phyloP scores from a whole-genome alignment of 2,113 vertebrate species.

The Sander lucioperca region DNA sequence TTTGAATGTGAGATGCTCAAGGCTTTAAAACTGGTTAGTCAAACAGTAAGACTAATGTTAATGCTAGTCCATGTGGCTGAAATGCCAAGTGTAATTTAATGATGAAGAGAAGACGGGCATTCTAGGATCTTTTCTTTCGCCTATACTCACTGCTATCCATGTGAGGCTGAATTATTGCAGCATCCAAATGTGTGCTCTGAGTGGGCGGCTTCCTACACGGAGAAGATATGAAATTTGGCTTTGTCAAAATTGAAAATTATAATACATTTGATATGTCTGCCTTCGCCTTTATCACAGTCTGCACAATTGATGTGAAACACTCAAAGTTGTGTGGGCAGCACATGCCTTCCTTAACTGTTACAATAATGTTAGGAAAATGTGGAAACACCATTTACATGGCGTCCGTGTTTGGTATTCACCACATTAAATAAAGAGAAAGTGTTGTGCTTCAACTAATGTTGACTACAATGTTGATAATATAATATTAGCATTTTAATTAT shows the following conservation, averaged over 20 bases:
- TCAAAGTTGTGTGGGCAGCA: conserved; percentile 47
- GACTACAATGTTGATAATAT: conserved; percentile 26
- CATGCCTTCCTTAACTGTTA: conserved; percentile 24
- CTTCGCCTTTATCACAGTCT: conserved; percentile 44
- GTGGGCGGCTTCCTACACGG: conserved; percentile 48
- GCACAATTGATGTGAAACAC: conserved; percentile 51
- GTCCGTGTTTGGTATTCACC: conserved; percentile 17
- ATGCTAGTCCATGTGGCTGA: conserved; percentile 3
- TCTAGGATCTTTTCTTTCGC: not conserved
- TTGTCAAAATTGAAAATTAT: conserved; percentile 67
- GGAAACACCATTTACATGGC: conserved; percentile 13
- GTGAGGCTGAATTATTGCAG: conserved; percentile 39
- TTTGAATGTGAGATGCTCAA: not conserved
- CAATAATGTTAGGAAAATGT: conserved; percentile 45
- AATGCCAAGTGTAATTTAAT: conserved; percentile 1
- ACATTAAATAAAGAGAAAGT: conserved; percentile 6
- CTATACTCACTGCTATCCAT: not conserved
- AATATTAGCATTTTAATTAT: conserved; percentile 26
- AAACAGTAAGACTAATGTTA: conserved; percentile 32
- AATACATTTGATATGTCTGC: conserved; percentile 63
- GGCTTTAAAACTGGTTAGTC: conserved; percentile 27
- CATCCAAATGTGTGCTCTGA: conserved; percentile 18
- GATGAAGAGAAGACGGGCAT: not conserved
- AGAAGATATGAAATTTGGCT: conserved; percentile 48
- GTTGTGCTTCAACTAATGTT: conserved; percentile 9